These are phyloP conservation scores for Patella ulyssiponensis DNA, from an alignment of 2,888 invertebrate genomes.

Conservation along the genomic window DNA sequence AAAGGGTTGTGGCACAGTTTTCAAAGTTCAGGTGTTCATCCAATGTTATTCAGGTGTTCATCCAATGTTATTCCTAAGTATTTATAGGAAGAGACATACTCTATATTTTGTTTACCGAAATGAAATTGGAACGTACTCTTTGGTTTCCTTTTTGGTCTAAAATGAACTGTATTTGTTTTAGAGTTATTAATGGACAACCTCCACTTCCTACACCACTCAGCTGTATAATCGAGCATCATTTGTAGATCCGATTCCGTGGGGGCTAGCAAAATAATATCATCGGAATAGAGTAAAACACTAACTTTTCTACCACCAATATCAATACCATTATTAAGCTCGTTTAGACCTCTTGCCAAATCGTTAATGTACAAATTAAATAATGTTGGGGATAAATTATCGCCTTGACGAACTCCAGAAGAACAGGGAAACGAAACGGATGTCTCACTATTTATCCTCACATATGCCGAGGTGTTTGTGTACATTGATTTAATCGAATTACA, in stretches of 20 bases:
- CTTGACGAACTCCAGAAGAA: background rate
- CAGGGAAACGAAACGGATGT: background rate
- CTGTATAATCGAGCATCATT: background rate
- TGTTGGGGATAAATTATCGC: background rate
- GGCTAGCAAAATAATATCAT: background rate
- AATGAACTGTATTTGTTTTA: background rate
- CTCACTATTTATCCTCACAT: background rate
- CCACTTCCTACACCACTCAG: background rate
- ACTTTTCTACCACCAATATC: too few relatives aligned
- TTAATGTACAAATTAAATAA: background rate
- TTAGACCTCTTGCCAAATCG: too few relatives aligned
- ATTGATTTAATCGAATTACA: background rate
- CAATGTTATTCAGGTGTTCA: background rate
- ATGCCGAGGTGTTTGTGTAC: background rate
- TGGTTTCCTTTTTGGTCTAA: background rate
- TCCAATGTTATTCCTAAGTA: background rate
- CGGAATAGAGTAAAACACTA: too few relatives aligned
- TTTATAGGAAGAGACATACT: background rate
- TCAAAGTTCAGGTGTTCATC: background rate
- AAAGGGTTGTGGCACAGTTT: background rate
- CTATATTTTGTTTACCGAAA: background rate
- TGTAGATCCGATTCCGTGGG: background rate
- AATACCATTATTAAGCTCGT: too few relatives aligned
- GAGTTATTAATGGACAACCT: background rate
- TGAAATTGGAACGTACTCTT: background rate